phyloP scores from a whole-genome alignment of 2,113 vertebrate genomes.

The Polypterus senegalus region DNA sequence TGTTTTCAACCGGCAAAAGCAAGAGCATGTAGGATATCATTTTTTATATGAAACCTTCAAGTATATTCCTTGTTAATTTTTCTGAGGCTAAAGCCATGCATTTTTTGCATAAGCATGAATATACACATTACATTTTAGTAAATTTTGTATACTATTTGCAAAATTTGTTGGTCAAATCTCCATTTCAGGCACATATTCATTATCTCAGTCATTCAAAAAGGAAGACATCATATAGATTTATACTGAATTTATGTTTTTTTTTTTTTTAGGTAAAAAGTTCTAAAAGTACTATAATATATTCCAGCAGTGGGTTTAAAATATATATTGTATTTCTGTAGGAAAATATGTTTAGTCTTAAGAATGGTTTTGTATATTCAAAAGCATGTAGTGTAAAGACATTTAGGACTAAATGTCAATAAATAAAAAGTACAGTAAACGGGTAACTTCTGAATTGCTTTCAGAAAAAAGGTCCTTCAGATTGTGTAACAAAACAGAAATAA shows the following conservation, averaged over 20 bases:
- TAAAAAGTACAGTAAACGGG: constrained; percentile 25
- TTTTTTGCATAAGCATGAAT: constrained; percentile 31
- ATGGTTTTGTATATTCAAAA: constrained; percentile 44
- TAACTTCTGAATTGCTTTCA: constrained; percentile 31
- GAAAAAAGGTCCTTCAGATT: constrained; percentile 31
- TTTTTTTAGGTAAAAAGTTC: constrained; percentile 29
- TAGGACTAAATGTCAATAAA: constrained; percentile 38
- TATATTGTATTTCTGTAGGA: constrained; percentile 56
- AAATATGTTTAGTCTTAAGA: constrained; percentile 54
- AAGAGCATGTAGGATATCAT: constrained; percentile 11
- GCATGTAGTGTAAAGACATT: constrained; percentile 52
- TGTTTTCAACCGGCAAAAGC: constrained; percentile 48
- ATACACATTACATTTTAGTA: too few relatives aligned
- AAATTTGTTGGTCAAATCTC: neutral
- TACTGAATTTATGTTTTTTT: constrained; percentile 8
- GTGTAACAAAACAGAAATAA: neutral
- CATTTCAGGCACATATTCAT: neutral
- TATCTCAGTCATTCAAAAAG: neutral
- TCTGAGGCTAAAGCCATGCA: constrained; percentile 1
- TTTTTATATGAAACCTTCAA: too few relatives aligned
- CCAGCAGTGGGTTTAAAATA: constrained; percentile 56
- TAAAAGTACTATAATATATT: constrained; percentile 46
- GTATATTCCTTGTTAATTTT: neutral
- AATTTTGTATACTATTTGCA: neutral
- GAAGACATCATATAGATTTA: neutral